phyloP scores from a whole-genome alignment of 2,888 invertebrate genomes.

The Drosophila kuntzei region DNA sequence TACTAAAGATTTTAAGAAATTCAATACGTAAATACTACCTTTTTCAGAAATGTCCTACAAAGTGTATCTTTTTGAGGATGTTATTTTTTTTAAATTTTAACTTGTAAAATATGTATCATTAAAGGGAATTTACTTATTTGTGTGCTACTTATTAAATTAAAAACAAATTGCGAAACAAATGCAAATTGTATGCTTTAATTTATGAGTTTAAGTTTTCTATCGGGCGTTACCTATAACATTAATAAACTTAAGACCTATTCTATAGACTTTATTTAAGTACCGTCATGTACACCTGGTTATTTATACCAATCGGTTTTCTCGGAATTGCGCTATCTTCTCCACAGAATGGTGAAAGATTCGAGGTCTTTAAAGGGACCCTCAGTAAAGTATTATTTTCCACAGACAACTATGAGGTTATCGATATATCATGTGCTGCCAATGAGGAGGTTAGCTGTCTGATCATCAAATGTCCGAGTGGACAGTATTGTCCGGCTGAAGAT shows the following conservation, averaged over 20 bases:
- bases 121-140: neutral
- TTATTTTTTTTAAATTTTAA: neutral
- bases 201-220: neutral
- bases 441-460: conserved; percentile 59
- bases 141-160: neutral
- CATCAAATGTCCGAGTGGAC: conserved; percentile 28
- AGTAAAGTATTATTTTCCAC: neutral
- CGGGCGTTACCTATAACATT: neutral
- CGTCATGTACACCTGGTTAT: conserved; percentile 19
- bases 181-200: neutral
- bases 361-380: neutral
- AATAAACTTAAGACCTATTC: neutral
- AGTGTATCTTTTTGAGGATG: neutral
- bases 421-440: conserved; percentile 38
- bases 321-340: neutral
- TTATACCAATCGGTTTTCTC: conserved; percentile 1
- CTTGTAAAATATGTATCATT: neutral
- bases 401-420: conserved; percentile 51
- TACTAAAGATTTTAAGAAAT: neutral
- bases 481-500: conserved; percentile 35
- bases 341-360: conserved; percentile 28
- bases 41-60: neutral
- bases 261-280: neutral
- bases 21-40: neutral
- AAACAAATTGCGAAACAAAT: neutral